These are phyloP conservation scores for Drosophila nigricruria DNA, from an alignment of 2,888 invertebrate genomes.

Conservation along the genomic window DNA sequence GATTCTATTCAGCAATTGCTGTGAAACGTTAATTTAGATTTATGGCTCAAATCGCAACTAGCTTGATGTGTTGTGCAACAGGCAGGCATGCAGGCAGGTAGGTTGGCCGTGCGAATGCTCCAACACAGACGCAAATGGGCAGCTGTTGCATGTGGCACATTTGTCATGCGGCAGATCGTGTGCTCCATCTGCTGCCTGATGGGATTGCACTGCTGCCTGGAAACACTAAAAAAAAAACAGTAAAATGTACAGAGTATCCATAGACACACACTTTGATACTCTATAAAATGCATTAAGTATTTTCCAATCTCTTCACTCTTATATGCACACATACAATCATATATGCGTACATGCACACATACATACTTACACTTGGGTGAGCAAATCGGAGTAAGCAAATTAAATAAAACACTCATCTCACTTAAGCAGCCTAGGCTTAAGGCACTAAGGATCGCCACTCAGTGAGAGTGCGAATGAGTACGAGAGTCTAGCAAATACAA, in stretches of 20 bases:
- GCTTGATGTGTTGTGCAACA: constrained; percentile 78
- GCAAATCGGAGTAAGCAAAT: neutral
- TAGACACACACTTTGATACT: neutral
- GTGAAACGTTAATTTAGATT: constrained; percentile 80
- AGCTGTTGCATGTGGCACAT: constrained; percentile 68
- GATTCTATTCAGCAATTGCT: constrained; percentile 56
- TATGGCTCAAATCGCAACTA: constrained; percentile 73
- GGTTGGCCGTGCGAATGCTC: constrained; percentile 23
- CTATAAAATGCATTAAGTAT: neutral
- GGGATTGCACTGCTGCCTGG: constrained; percentile 14
- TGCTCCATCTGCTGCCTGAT: constrained; percentile 47
- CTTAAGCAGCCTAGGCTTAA: neutral
- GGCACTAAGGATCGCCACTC: neutral
- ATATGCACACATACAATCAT: neutral
- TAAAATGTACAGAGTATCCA: neutral
- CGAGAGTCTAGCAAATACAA: neutral
- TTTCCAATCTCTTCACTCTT: neutral
- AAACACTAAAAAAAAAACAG: constrained; percentile 1
- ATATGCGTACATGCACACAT: neutral
- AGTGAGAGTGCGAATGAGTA: neutral
- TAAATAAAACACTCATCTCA: neutral
- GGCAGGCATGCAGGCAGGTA: constrained; percentile 22
- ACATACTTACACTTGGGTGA: neutral
- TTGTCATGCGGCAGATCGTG: constrained; percentile 74
- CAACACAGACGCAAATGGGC: constrained; percentile 42